Percentiles rank a stretch among this genome's conserved stretches.
Conservation (phyloP, 2,797 vertebrate genomes). For the Lagothrix lagotricha region DNA sequence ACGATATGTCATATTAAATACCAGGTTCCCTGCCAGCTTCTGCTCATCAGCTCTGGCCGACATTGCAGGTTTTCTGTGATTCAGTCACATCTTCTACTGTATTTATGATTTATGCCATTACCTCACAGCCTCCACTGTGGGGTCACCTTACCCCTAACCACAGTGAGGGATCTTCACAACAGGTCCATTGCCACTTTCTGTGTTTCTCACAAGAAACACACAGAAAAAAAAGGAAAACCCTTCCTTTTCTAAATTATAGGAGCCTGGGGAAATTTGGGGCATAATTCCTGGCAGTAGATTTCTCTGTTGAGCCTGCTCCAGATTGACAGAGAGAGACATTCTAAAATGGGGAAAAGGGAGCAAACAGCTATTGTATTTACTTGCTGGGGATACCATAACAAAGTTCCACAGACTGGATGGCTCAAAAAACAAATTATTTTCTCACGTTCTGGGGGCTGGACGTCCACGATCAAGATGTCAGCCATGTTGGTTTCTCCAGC, state of each 20-base stretch:
- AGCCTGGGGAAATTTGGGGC: neutral
- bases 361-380: neutral
- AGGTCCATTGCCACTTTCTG: neutral
- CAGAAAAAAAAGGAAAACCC: neutral
- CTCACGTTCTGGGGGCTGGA: neutral
- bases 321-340: neutral
- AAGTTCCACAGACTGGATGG: neutral
- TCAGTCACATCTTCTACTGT: neutral
- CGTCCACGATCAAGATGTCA: neutral
- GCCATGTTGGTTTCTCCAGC: neutral
- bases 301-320: neutral
- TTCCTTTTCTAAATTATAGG: neutral
- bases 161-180: neutral
- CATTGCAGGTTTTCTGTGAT: neutral
- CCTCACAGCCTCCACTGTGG: neutral
- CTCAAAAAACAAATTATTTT: neutral
- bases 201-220: neutral
- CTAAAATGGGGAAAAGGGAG: neutral
- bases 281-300: neutral
- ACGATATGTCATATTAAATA: neutral
- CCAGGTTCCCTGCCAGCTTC: neutral
- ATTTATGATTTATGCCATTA: neutral
- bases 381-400: neutral
- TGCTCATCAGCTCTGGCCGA: neutral
- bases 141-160: neutral